phyloP scores from a whole-genome alignment of 2,888 invertebrate genomes.

The Cerastis rubricosa region DNA sequence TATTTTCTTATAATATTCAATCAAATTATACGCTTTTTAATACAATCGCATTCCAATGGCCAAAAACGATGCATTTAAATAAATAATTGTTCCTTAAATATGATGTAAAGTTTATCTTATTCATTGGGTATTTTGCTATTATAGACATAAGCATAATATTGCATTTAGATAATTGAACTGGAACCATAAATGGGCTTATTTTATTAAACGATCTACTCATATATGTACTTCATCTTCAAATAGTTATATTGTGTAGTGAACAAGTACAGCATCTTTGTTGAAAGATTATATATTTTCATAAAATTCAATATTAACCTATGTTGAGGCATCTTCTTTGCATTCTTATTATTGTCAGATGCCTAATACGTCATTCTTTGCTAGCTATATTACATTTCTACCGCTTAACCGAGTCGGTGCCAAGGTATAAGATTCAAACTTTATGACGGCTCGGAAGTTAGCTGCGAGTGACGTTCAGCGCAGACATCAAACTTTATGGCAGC shows the following conservation, averaged over 20 bases:
- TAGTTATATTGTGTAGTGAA: slow-evolving; percentile 13
- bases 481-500: background rate
- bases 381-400: background rate
- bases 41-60: slow-evolving; percentile 68
- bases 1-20: slow-evolving; percentile 44
- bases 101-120: slow-evolving; percentile 71
- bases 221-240: slow-evolving; percentile 18
- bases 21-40: slow-evolving; percentile 54
- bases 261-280: background rate
- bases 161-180: slow-evolving; percentile 72
- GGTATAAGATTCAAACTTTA: background rate
- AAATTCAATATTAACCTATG: background rate
- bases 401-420: background rate
- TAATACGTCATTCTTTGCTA: background rate
- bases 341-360: background rate
- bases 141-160: slow-evolving; percentile 79
- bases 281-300: slow-evolving; percentile 19
- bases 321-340: slow-evolving; percentile 3
- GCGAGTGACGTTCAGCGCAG: background rate
- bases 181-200: slow-evolving; percentile 44
- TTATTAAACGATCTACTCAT: slow-evolving; percentile 26
- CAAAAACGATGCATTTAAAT: slow-evolving; percentile 80
- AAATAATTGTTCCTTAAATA: slow-evolving; percentile 80
- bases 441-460: background rate
- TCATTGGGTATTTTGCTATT: slow-evolving; percentile 77